Evolutionary conservation across 2,888 invertebrate genomes (phyloP).

Genomic region (Eueremaeus valkanovi): DNA sequence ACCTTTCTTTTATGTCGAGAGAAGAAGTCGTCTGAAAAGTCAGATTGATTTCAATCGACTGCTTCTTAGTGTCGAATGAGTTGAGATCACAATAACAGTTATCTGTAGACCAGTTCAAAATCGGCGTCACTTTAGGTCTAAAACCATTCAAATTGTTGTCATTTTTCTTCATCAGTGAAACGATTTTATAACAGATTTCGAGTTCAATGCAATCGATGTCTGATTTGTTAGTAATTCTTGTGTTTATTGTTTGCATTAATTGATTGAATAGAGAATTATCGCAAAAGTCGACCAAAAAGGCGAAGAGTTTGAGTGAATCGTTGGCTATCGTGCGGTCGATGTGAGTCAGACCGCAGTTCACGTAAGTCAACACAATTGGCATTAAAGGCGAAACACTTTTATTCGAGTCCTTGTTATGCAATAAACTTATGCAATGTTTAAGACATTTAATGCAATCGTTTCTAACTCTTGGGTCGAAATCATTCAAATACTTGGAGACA

Average conservation of each 20-base stretch:
- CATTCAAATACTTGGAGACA: slow-evolving; percentile 31
- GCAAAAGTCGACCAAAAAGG: slow-evolving; percentile 27
- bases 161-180: not conserved
- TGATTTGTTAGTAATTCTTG: slow-evolving; percentile 8
- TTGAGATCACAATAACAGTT: slow-evolving; percentile 1
- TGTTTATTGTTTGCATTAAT: slow-evolving; percentile 36
- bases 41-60: not conserved
- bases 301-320: slow-evolving; percentile 37
- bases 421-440: slow-evolving; percentile 31
- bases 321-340: slow-evolving; percentile 17
- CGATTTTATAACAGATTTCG: slow-evolving; percentile 11
- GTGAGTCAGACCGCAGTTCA: slow-evolving; percentile 43
- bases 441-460: slow-evolving; percentile 29
- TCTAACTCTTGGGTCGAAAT: slow-evolving; percentile 38
- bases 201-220: not conserved
- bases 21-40: slow-evolving; percentile 33
- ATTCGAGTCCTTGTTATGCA: not conserved
- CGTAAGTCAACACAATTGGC: slow-evolving; percentile 40
- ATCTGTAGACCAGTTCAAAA: slow-evolving; percentile 1
- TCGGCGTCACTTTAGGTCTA: not conserved
- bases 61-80: not conserved
- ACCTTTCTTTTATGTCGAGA: slow-evolving; percentile 7
- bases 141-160: too few relatives aligned
- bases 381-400: slow-evolving; percentile 32
- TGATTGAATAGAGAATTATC: slow-evolving; percentile 34